Evolutionary conservation across 2,888 invertebrate species (phyloP).

Genomic region (Cynaeus angustus): DNA sequence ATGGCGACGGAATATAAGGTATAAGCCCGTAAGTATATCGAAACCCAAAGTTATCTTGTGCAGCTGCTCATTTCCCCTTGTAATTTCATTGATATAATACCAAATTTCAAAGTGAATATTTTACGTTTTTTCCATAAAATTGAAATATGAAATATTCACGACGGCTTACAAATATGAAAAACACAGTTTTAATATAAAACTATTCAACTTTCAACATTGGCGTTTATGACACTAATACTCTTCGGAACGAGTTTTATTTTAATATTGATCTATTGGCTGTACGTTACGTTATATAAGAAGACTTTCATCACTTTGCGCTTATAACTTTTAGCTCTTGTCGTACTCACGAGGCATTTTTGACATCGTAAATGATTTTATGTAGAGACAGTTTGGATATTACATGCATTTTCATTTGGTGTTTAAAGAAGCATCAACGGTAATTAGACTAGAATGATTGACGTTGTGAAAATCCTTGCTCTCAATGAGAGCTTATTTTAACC

Average conservation of each 20-base stretch:
- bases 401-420: background rate
- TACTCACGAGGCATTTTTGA: slow-evolving; percentile 9
- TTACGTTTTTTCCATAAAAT: slow-evolving; percentile 23
- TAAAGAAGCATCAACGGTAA: background rate
- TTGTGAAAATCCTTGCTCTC: background rate
- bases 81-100: slow-evolving; percentile 37
- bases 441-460: background rate
- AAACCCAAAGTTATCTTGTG: slow-evolving; percentile 39
- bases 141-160: slow-evolving; percentile 14
- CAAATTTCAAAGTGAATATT: slow-evolving; percentile 21
- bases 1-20: slow-evolving; percentile 40
- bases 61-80: slow-evolving; percentile 42
- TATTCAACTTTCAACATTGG: slow-evolving; percentile 28
- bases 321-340: slow-evolving; percentile 14
- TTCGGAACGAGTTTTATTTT: slow-evolving; percentile 38
- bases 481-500: background rate
- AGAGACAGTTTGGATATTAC: no score
- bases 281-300: slow-evolving; percentile 4
- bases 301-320: slow-evolving; percentile 13
- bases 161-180: slow-evolving; percentile 7
- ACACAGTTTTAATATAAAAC: slow-evolving; percentile 40
- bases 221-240: slow-evolving; percentile 33
- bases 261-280: slow-evolving; percentile 38
- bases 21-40: slow-evolving; percentile 32
- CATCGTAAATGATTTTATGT: slow-evolving; percentile 6